phyloP scores from a whole-genome alignment of 2,113 vertebrate genomes.

The Protomyctophum bolini region DNA sequence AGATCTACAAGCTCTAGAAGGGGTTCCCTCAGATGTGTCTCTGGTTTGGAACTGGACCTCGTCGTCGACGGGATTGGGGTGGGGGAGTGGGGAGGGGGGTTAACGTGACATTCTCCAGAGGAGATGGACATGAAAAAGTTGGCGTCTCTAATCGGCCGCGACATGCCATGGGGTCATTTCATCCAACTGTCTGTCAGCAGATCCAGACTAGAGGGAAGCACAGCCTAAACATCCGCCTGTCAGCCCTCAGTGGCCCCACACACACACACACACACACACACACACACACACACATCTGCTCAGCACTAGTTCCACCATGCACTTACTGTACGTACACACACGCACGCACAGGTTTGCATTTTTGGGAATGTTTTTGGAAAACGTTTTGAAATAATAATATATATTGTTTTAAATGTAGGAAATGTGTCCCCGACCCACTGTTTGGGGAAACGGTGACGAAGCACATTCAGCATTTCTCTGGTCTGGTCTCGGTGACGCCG shows the following conservation, averaged over 20 bases:
- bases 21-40: neutral
- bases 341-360: neutral
- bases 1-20: no score
- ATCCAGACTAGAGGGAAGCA: conserved; percentile 20
- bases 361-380: no score
- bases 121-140: conserved; percentile 16
- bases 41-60: conserved; percentile 1
- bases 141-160: conserved; percentile 28
- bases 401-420: no score
- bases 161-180: conserved; percentile 30
- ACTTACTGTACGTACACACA: no score
- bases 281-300: neutral
- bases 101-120: conserved; percentile 24
- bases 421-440: no score
- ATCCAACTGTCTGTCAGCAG: conserved; percentile 34
- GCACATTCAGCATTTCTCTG: conserved; percentile 5
- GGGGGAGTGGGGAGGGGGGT: neutral
- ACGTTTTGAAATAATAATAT: no score
- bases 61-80: neutral
- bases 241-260: conserved; percentile 20
- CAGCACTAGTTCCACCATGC: neutral
- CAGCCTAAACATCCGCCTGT: conserved; percentile 60
- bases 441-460: neutral
- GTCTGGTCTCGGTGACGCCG: conserved; percentile 1
- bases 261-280: conserved; percentile 31